Evolutionary conservation across 2,113 vertebrate genomes (phyloP).

Genomic region (Helogale parvula): DNA sequence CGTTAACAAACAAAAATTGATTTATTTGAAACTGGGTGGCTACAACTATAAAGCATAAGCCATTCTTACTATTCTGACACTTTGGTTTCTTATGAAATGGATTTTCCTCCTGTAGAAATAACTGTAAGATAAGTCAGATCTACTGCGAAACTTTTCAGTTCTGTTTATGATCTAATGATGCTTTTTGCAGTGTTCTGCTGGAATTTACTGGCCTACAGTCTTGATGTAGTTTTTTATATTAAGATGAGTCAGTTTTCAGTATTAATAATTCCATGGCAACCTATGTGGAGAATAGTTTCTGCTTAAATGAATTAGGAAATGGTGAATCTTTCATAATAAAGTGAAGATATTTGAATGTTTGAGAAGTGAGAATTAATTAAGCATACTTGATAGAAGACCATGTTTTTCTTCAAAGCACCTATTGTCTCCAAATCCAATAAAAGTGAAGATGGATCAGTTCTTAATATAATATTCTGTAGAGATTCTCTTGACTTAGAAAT

Average conservation of each 20-base stretch:
- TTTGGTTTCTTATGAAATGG: slow-evolving; percentile 35
- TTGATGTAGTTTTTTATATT: background rate
- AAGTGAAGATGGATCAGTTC: background rate
- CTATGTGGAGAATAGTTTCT: background rate
- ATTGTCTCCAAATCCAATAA: background rate
- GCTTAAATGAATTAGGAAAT: background rate
- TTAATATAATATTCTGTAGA: background rate
- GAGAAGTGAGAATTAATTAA: slow-evolving; percentile 48
- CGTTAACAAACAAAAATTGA: background rate
- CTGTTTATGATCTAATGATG: background rate
- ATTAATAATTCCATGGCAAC: background rate
- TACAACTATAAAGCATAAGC: background rate
- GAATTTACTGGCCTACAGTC: background rate
- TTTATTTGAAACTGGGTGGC: background rate
- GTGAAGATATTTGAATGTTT: background rate
- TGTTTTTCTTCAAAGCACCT: slow-evolving; percentile 12
- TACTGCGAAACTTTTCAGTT: slow-evolving; percentile 59
- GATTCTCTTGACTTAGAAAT: background rate
- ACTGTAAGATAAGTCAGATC: slow-evolving; percentile 41
- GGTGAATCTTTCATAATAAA: background rate
- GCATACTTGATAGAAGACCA: background rate
- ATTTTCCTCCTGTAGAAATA: background rate
- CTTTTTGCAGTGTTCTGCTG: fast-evolving
- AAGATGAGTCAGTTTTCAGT: background rate
- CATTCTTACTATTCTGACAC: background rate